A percentile compares a stretch with the other conserved stretches of the same genome.
These are phyloP conservation scores for Podotricha telesiphe DNA, from an alignment of 2,888 invertebrate genomes.

Conservation along the genomic window DNA sequence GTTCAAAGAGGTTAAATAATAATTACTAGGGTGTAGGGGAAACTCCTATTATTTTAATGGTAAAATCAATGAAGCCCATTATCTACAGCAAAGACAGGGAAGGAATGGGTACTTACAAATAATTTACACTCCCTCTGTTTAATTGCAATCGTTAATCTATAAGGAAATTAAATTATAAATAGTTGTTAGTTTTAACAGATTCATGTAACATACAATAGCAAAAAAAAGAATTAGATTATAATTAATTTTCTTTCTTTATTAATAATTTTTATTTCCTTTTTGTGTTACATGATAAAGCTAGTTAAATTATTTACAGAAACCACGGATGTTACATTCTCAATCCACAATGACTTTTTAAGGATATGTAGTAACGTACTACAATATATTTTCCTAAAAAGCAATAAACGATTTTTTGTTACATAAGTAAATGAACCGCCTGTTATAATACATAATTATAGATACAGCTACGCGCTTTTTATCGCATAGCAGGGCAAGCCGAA, in stretches of 20 bases:
- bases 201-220: not conserved
- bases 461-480: too few relatives aligned
- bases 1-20: not conserved
- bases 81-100: conserved; percentile 44
- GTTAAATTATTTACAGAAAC: too few relatives aligned
- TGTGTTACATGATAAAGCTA: too few relatives aligned
- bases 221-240: not conserved
- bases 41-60: not conserved
- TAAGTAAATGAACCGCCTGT: too few relatives aligned
- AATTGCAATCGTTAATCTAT: conserved; percentile 63
- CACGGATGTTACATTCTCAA: too few relatives aligned
- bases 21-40: not conserved
- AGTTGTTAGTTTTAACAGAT: conserved; percentile 1
- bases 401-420: too few relatives aligned
- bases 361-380: too few relatives aligned
- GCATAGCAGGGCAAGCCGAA: too few relatives aligned
- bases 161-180: conserved; percentile 44
- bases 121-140: conserved; percentile 61
- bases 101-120: conserved; percentile 63
- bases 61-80: conserved; percentile 61
- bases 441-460: too few relatives aligned
- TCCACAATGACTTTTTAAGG: too few relatives aligned
- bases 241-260: not conserved
- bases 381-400: too few relatives aligned
- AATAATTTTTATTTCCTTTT: not conserved